These are phyloP conservation scores for Onthophagus taurus DNA, from an alignment of 1,140 invertebrate genomes.

Conservation along the genomic window DNA sequence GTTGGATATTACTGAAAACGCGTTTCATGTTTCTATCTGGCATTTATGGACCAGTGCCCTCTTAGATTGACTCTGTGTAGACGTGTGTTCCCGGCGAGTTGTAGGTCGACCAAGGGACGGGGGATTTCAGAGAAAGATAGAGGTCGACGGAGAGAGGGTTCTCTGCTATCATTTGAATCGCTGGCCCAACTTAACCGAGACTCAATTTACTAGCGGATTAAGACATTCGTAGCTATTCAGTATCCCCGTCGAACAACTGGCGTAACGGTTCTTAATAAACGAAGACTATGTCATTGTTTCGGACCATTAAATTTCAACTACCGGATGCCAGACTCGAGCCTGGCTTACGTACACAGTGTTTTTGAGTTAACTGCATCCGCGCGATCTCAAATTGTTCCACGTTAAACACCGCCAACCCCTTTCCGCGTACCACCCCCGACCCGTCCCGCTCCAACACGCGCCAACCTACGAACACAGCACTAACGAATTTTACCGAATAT, in stretches of 20 bases:
- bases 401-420: slow-evolving; percentile 11
- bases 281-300: slow-evolving; percentile 40
- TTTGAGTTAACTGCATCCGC: slow-evolving; percentile 35
- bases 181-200: slow-evolving; percentile 33
- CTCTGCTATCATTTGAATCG: slow-evolving; percentile 26
- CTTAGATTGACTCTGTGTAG: slow-evolving; percentile 27
- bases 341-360: slow-evolving; percentile 36
- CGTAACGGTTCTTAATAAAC: slow-evolving; percentile 40
- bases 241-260: slow-evolving; percentile 37
- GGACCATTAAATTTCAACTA: slow-evolving; percentile 36
- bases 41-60: slow-evolving; percentile 26
- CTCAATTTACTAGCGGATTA: slow-evolving; percentile 39
- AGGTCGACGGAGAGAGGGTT: slow-evolving; percentile 13
- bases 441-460: too few relatives aligned
- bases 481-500: too few relatives aligned
- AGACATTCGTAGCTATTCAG: slow-evolving; percentile 38
- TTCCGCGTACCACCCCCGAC: too few relatives aligned
- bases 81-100: slow-evolving; percentile 32
- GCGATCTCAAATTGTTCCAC: slow-evolving; percentile 20
- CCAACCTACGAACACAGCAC: too few relatives aligned
- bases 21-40: slow-evolving; percentile 11
- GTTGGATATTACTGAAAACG: too few relatives aligned
- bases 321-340: slow-evolving; percentile 27
- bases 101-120: too few relatives aligned
- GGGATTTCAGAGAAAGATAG: too few relatives aligned